Evolutionary conservation across 2,113 vertebrate genomes (phyloP).

Genomic region (Colistium nudipinnis): DNA sequence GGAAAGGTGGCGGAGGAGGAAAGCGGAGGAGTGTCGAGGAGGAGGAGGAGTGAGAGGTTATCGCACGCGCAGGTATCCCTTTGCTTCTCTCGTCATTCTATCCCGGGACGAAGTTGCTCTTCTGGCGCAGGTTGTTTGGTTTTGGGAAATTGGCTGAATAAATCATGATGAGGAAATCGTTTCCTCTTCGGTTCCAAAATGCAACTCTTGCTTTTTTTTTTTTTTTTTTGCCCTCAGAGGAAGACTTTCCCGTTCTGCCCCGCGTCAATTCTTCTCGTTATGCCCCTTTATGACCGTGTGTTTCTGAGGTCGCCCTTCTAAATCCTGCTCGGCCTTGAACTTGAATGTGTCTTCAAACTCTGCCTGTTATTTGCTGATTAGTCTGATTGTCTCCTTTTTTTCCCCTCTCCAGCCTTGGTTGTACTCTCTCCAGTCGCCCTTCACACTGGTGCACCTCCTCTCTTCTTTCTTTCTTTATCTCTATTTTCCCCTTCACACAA

Average conservation of each 20-base stretch:
- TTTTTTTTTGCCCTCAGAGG: conserved; percentile 35
- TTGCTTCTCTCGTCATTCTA: conserved; percentile 69
- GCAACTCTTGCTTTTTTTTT: conserved; percentile 5
- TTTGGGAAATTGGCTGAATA: conserved; percentile 51
- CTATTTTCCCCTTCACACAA: conserved; percentile 48
- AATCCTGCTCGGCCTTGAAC: conserved; percentile 34
- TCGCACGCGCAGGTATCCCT: conserved; percentile 52
- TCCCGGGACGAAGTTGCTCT: conserved; percentile 75
- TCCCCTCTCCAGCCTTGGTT: conserved; percentile 28
- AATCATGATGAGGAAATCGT: conserved; percentile 71
- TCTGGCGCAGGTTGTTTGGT: conserved; percentile 59
- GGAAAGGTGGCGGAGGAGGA: conserved; percentile 24
- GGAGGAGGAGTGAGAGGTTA: conserved; percentile 39
- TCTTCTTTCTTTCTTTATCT: conserved; percentile 66
- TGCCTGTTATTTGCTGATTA: neutral
- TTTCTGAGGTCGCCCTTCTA: too few species aligned
- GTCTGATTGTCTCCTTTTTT: neutral
- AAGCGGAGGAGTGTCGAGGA: conserved; percentile 38
- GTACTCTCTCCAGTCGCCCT: conserved; percentile 55
- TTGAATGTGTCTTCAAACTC: neutral
- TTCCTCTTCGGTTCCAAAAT: conserved; percentile 11
- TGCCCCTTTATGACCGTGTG: conserved; percentile 9
- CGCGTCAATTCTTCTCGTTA: conserved; percentile 55
- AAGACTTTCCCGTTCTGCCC: conserved; percentile 24
- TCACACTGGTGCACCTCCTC: conserved; percentile 64